Percentiles rank a stretch among this genome's conserved stretches.
These are phyloP conservation scores for Ooceraea biroi DNA, from an alignment of 1,140 invertebrate species.

Conservation along the genomic window DNA sequence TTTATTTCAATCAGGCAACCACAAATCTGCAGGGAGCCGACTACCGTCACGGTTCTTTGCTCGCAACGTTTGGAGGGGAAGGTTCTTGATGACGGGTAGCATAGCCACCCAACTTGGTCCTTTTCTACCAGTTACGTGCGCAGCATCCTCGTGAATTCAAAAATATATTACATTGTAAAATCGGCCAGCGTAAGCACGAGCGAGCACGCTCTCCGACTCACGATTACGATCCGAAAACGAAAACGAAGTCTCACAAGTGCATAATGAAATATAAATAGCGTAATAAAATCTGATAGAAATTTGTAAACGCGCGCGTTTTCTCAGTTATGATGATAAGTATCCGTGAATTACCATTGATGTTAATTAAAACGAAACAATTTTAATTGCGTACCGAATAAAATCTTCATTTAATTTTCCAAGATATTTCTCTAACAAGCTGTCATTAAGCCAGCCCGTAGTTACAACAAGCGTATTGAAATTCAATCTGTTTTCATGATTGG, in stretches of 20 bases:
- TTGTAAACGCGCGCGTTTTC: not conserved
- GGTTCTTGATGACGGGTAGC: slow-evolving; percentile 5
- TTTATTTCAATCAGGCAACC: slow-evolving; percentile 79
- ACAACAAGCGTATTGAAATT: not conserved
- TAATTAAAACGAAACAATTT: slow-evolving; percentile 19
- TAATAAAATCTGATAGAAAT: slow-evolving; percentile 31
- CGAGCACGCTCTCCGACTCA: slow-evolving; percentile 1
- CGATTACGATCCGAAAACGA: slow-evolving; percentile 27
- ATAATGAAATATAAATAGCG: too few relatives aligned
- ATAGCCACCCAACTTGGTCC: not conserved
- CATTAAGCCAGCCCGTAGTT: not conserved
- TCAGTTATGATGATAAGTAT: not conserved
- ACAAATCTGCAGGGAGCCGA: slow-evolving; percentile 76
- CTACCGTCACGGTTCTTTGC: slow-evolving; percentile 64
- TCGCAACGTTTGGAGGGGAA: slow-evolving; percentile 51
- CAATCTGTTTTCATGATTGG: not conserved
- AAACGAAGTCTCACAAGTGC: slow-evolving; percentile 17
- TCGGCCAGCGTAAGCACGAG: not conserved
- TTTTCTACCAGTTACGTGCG: not conserved
- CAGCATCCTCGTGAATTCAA: slow-evolving; percentile 46
- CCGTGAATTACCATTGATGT: too few relatives aligned
- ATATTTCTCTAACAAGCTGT: not conserved
- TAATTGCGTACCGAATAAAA: not conserved
- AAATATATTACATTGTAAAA: slow-evolving; percentile 68
- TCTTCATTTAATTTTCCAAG: not conserved